Conservation (phyloP, 1,140 invertebrate species). For the Trichoplusia ni region DNA sequence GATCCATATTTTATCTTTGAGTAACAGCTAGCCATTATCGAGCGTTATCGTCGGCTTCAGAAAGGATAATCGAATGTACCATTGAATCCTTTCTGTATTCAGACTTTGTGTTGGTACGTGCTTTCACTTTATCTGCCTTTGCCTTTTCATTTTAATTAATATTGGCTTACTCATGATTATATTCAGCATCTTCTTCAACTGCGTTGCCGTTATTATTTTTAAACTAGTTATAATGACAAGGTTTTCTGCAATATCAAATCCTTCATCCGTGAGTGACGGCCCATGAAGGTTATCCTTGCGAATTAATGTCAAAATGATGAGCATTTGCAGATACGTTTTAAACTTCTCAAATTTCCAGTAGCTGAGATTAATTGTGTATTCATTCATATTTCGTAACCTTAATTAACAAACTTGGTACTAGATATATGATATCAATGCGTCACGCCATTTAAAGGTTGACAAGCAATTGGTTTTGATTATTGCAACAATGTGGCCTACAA, state of each 20-base stretch:
- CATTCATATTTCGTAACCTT: neutral
- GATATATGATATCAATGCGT: conserved; percentile 36
- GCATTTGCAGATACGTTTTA: neutral
- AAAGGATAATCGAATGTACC: conserved; percentile 27
- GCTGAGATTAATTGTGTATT: neutral
- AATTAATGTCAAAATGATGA: neutral
- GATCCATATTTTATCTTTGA: conserved; percentile 41
- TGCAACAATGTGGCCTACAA: conserved; percentile 46
- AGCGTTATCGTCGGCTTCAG: conserved; percentile 33
- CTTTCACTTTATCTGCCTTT: conserved; percentile 2
- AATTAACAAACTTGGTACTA: conserved; percentile 12
- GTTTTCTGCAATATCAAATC: neutral
- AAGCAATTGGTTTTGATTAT: conserved; percentile 51
- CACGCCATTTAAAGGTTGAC: conserved; percentile 35
- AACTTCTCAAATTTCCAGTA: neutral
- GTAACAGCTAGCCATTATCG: conserved; percentile 29
- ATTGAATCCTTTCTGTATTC: conserved; percentile 10
- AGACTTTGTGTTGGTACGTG: neutral
- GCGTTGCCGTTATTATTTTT: too few relatives aligned
- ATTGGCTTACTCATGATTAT: too few relatives aligned
- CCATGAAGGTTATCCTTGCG: neutral
- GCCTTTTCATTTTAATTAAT: conserved; percentile 1
- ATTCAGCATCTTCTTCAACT: too few relatives aligned
- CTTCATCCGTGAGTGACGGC: neutral
- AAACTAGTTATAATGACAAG: too few relatives aligned